Evolutionary conservation across 2,113 vertebrate genomes (phyloP).

Genomic region (Perognathus longimembris): DNA sequence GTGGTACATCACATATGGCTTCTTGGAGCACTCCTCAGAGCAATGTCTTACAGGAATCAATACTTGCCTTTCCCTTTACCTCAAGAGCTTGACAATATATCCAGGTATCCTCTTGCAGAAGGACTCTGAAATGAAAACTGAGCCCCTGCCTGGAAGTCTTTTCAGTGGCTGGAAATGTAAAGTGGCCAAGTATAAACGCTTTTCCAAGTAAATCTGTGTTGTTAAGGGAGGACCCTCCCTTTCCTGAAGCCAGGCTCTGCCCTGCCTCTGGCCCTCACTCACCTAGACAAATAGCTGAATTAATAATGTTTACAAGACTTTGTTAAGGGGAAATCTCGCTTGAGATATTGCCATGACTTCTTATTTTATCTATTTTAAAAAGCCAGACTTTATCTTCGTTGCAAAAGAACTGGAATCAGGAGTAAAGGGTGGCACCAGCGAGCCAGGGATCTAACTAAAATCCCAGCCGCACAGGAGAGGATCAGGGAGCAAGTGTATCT

Average conservation of each 20-base stretch:
- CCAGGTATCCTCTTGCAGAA: not conserved
- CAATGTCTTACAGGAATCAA: not conserved
- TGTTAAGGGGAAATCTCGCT: not conserved
- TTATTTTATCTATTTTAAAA: not conserved
- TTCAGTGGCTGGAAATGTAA: not conserved
- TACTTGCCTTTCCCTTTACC: not conserved
- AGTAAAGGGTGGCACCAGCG: too few species aligned
- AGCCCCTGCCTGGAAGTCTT: not conserved
- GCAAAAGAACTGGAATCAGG: not conserved
- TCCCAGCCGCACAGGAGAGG: slow-evolving; percentile 73
- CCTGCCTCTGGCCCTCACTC: not conserved
- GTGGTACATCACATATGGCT: not conserved
- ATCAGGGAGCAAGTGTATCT: slow-evolving; percentile 91
- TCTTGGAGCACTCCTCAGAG: not conserved
- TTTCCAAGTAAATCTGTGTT: not conserved
- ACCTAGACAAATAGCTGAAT: not conserved
- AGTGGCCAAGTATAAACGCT: not conserved
- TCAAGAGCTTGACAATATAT: not conserved
- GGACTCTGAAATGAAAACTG: not conserved
- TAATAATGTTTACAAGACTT: not conserved
- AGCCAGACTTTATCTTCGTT: not conserved
- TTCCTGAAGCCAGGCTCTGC: not conserved
- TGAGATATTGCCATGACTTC: not conserved
- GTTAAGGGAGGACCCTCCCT: not conserved
- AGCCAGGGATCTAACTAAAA: slow-evolving; percentile 33